Evolutionary conservation across 2,888 invertebrate species (phyloP), one percentile per base, ranked within the genome.

Genomic region (Peribatodes rhomboidaria): DNA sequence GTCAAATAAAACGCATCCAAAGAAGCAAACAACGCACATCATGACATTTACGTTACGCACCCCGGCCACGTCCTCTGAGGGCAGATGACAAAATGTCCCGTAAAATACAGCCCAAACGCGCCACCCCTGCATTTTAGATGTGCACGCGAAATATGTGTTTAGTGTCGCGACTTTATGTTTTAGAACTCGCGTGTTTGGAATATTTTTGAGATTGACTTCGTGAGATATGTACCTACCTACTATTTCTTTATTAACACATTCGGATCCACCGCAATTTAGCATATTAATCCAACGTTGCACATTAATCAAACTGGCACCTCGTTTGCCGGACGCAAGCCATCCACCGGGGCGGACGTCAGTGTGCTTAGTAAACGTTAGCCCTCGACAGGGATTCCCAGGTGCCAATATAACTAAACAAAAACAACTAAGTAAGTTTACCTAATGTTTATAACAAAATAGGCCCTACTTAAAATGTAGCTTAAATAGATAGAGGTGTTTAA

Each of bases 31-130:
- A 65, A 61, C 60, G 47, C 67, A 68, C 65, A 69, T 70, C 57
- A 39, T 11, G 44, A 39, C 27, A 20, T n/a, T 55, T 16, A 31
- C 31, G 77, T 86, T 85, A 83, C 84, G 85, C 81, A 88, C 71
- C 65, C 88, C 74, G 65, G 66, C 79, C 88, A 87, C 88, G 88
- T 87, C 69, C 81, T 65, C 71, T 72, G 79, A 82, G 82, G 83
- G 79, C 83, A 85, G 84, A 88, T 87, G 88, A 87, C 88, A 88
- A 88, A 88, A 87, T 81, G 80, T 84, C 83, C 80, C 80, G 85
- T 87, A 85, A 88, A 87, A 87, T 85, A 87, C 86, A 82, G 80
- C 75, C 71, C 74, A 79, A 75, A 80, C 83, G 78, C 74, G 75
- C 70, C 73, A n/a, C 76, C 65, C 80, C 75, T 88, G 87, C 85